These are phyloP conservation scores for Proterorhinus semilunaris DNA, from an alignment of 2,113 vertebrate genomes.

Conservation along the genomic window DNA sequence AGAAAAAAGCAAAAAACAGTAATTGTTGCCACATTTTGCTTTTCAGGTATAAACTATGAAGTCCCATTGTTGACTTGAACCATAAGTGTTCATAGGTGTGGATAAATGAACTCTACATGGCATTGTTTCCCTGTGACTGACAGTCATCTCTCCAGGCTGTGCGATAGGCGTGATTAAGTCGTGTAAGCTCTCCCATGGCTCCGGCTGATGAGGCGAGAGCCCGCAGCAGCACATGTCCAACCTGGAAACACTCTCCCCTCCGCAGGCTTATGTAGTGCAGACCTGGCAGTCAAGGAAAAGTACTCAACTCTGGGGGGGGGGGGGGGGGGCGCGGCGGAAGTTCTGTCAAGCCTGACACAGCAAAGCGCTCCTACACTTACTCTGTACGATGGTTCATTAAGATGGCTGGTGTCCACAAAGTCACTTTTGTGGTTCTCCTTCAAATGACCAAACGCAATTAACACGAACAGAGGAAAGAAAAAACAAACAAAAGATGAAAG, in stretches of 20 bases:
- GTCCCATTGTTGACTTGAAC: neutral
- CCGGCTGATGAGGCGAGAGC: slow-evolving; percentile 40
- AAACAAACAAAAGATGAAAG: slow-evolving; percentile 63
- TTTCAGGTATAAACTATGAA: neutral
- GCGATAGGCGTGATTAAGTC: slow-evolving; percentile 37
- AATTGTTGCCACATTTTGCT: neutral
- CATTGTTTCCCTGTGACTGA: slow-evolving; percentile 53
- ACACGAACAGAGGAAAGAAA: slow-evolving; percentile 36
- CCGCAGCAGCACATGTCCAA: slow-evolving; percentile 38
- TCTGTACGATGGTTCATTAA: slow-evolving; percentile 46
- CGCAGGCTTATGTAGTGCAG: slow-evolving; percentile 44
- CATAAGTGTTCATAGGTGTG: neutral
- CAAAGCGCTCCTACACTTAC: slow-evolving; percentile 40
- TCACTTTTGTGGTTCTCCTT: slow-evolving; percentile 45
- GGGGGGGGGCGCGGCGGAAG: slow-evolving; percentile 34
- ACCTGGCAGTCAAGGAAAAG: slow-evolving; percentile 50
- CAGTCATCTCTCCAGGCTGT: slow-evolving; percentile 44
- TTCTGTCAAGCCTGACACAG: slow-evolving; percentile 61
- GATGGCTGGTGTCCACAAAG: slow-evolving; percentile 43
- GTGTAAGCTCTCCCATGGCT: slow-evolving; percentile 38
- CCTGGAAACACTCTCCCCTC: slow-evolving; percentile 26
- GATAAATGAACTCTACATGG: slow-evolving; percentile 19
- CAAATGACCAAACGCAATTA: slow-evolving; percentile 58
- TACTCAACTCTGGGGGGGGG: slow-evolving; percentile 39
- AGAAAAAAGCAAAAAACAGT: too few relatives aligned